Percentiles rank a stretch among this genome's conserved stretches.
Conservation (phyloP, 2,797 vertebrate species). For the Cuniculus paca region DNA sequence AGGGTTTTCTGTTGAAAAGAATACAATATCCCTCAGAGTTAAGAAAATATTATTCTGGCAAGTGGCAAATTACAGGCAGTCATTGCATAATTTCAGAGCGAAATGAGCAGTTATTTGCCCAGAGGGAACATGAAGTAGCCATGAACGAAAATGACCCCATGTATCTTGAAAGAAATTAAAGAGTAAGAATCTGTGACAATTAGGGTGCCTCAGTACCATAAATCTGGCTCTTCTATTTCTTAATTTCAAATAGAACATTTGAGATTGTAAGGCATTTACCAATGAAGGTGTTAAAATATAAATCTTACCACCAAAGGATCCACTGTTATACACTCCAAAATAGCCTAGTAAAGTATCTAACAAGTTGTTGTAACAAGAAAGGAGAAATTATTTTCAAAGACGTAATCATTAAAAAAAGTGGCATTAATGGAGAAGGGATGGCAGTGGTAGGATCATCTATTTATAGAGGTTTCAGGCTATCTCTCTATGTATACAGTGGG, state of each 20-base stretch:
- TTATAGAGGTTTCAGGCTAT: conserved; percentile 69
- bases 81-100: conserved; percentile 71
- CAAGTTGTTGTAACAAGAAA: conserved; percentile 29
- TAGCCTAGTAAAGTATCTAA: conserved; percentile 41
- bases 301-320: conserved; percentile 21
- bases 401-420: conserved; percentile 55
- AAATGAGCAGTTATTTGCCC: conserved; percentile 81
- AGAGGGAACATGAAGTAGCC: conserved; percentile 79
- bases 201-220: conserved; percentile 32
- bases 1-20: conserved; percentile 35
- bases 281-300: conserved; percentile 65
- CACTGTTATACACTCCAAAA: conserved; percentile 41
- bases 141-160: conserved; percentile 83
- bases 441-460: neutral
- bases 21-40: conserved; percentile 67
- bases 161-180: conserved; percentile 81
- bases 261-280: conserved; percentile 50
- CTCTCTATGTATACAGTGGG: neutral
- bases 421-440: conserved; percentile 22
- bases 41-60: conserved; percentile 81
- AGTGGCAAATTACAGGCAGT: conserved; percentile 77
- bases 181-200: conserved; percentile 73
- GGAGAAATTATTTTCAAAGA: conserved; percentile 70
- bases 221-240: conserved; percentile 67
- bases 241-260: conserved; percentile 50